These are phyloP conservation scores for Laticauda laticaudata DNA, from an alignment of 2,113 vertebrate species.

Conservation along the genomic window DNA sequence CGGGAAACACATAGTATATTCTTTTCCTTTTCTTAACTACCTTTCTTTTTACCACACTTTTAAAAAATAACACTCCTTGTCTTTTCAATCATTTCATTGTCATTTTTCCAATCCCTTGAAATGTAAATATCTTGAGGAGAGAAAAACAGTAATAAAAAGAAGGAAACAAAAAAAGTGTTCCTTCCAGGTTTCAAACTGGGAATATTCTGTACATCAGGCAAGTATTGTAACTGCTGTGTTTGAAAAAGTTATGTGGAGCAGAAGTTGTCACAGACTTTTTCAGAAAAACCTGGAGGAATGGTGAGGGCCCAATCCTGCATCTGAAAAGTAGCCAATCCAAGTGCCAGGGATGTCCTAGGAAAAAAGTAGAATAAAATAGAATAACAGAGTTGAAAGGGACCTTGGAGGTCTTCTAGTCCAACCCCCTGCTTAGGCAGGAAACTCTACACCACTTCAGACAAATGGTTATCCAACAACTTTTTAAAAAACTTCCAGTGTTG, in stretches of 20 bases:
- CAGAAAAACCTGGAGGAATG: background rate
- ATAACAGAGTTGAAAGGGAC: too few species aligned
- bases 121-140: background rate
- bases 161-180: background rate
- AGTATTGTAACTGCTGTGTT: background rate
- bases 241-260: background rate
- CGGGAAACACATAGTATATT: background rate
- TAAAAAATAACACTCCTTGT: background rate
- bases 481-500: too few species aligned
- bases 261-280: background rate
- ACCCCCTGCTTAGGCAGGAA: too few species aligned
- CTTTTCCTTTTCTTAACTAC: background rate
- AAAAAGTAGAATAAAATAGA: too few species aligned
- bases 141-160: background rate
- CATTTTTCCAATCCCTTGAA: background rate
- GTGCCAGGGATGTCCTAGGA: background rate
- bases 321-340: background rate
- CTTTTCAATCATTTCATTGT: background rate
- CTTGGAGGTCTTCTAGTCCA: too few species aligned
- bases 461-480: too few species aligned
- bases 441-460: too few species aligned
- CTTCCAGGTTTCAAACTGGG: background rate
- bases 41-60: background rate
- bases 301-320: background rate
- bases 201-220: background rate